These are phyloP conservation scores for Notodonta ziczac DNA, from an alignment of 2,888 invertebrate genomes.

Conservation along the genomic window DNA sequence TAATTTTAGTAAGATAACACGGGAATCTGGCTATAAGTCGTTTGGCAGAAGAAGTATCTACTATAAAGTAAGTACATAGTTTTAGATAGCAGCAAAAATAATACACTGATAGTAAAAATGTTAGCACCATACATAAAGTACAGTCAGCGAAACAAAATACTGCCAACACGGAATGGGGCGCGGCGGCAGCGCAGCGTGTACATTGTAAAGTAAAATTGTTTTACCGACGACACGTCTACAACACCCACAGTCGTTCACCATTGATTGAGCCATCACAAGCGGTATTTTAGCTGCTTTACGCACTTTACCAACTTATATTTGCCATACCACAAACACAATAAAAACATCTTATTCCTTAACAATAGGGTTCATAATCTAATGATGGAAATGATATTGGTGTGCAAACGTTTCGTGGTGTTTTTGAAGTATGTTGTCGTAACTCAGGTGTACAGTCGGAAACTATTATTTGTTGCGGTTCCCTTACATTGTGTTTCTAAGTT, in stretches of 20 bases:
- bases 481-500: constrained; percentile 73
- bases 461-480: constrained; percentile 79
- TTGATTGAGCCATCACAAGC: constrained; percentile 79
- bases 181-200: constrained; percentile 33
- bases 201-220: constrained; percentile 79
- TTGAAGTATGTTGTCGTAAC: constrained; percentile 75
- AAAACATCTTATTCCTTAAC: constrained; percentile 11
- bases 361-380: constrained; percentile 29
- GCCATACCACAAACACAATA: constrained; percentile 10
- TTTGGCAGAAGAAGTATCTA: too few species aligned
- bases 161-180: constrained; percentile 38
- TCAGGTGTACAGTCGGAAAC: constrained; percentile 75
- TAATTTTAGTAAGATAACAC: too few species aligned
- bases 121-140: constrained; percentile 23
- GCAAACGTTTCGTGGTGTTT: constrained; percentile 28
- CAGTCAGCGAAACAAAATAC: constrained; percentile 24
- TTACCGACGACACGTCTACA: constrained; percentile 71
- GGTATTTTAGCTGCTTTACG: constrained; percentile 70
- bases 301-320: constrained; percentile 38
- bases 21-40: too few species aligned
- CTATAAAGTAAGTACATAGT: not conserved
- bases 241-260: constrained; percentile 65
- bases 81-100: not conserved
- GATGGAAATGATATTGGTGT: not conserved
- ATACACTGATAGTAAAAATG: not conserved